phyloP scores from a whole-genome alignment of 2,888 invertebrate species.

The Byasa hedistus region DNA sequence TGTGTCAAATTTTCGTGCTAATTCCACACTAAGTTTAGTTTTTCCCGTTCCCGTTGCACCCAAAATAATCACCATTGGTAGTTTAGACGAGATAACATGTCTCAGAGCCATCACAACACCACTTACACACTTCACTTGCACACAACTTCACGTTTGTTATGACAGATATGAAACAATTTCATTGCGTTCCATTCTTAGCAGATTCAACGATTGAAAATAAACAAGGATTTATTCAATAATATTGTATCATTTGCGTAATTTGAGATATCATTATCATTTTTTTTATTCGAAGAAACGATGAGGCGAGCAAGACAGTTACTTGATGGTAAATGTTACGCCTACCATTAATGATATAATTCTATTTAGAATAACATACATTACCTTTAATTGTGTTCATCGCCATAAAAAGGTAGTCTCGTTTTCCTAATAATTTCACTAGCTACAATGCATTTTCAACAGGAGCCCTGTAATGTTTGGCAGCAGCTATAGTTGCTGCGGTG shows the following conservation, averaged over 20 bases:
- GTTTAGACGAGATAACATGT: slow-evolving; percentile 59
- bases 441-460: too few relatives aligned
- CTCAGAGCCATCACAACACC: slow-evolving; percentile 62
- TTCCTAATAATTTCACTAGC: too few relatives aligned
- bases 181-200: slow-evolving; percentile 38
- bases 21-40: slow-evolving; percentile 95
- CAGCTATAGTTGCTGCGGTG: too few relatives aligned
- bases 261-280: slow-evolving; percentile 2
- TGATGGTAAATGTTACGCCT: too few relatives aligned
- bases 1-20: slow-evolving; percentile 90
- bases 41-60: slow-evolving; percentile 99
- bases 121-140: slow-evolving; percentile 61
- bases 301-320: too few relatives aligned
- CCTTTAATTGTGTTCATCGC: too few relatives aligned
- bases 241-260: too few relatives aligned
- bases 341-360: too few relatives aligned
- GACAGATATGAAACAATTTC: slow-evolving; percentile 33
- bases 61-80: slow-evolving; percentile 92
- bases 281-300: neutral
- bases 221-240: neutral
- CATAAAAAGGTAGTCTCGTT: too few relatives aligned
- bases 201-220: slow-evolving; percentile 8
- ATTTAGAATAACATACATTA: too few relatives aligned
- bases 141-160: slow-evolving; percentile 66
- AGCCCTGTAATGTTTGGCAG: too few relatives aligned